Percentiles rank a stretch among this genome's conserved stretches.
Evolutionary conservation across 2,797 vertebrate species (phyloP).

Genomic region (Darevskia nairensis): DNA sequence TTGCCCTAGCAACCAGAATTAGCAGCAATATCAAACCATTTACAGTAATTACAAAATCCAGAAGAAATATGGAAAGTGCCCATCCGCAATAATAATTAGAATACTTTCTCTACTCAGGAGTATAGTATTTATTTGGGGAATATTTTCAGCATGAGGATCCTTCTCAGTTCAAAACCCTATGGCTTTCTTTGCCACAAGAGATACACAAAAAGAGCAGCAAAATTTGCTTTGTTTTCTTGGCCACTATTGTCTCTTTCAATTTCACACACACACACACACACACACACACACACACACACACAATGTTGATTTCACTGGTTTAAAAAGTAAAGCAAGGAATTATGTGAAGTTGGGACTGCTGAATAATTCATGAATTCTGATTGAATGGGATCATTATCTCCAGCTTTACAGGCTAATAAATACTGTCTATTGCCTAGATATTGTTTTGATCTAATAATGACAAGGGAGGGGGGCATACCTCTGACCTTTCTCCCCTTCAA

Average conservation of each 20-base stretch:
- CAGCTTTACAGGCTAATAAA: conserved; percentile 83
- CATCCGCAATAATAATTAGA: conserved; percentile 65
- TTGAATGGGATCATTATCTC: conserved; percentile 84
- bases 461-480: conserved; percentile 57
- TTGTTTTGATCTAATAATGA: conserved; percentile 82
- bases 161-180: neutral
- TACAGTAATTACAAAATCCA: conserved; percentile 71
- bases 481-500: conserved; percentile 59
- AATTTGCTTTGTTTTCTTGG: conserved; percentile 70
- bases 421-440: conserved; percentile 81
- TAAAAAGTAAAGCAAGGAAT: conserved; percentile 80
- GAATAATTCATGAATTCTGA: conserved; percentile 84
- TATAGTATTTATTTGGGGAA: conserved; percentile 65
- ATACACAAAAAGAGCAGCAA: conserved; percentile 51
- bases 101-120: conserved; percentile 50
- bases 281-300: neutral
- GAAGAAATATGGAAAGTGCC: conserved; percentile 64
- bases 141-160: conserved; percentile 39
- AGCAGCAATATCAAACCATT: conserved; percentile 72
- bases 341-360: conserved; percentile 79
- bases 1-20: conserved; percentile 62
- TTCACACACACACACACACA: neutral
- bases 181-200: conserved; percentile 50
- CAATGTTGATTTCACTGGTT: conserved; percentile 75
- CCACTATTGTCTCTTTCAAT: conserved; percentile 51